Percentiles rank a stretch among this genome's conserved stretches.
Conservation (phyloP, 2,797 vertebrate species). For the Lutjanus argentimaculatus region DNA sequence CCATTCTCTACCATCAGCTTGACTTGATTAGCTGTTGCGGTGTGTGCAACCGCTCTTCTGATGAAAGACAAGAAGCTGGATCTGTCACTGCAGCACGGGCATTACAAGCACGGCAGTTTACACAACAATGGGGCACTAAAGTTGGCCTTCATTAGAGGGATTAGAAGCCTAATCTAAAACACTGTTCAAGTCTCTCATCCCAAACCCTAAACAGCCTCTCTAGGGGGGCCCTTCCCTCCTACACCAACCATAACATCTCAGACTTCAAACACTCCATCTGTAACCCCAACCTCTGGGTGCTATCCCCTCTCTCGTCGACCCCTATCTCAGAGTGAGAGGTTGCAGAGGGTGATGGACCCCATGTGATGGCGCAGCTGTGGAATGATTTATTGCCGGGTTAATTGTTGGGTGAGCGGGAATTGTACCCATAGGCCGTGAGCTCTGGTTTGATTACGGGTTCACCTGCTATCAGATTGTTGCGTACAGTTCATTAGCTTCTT, state of each 20-base stretch:
- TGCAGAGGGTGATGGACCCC: slow-evolving; percentile 64
- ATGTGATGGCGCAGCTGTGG: slow-evolving; percentile 76
- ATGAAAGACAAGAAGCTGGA: slow-evolving; percentile 78
- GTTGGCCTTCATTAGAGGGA: slow-evolving; percentile 79
- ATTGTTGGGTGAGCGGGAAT: slow-evolving; percentile 75
- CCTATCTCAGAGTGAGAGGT: slow-evolving; percentile 57
- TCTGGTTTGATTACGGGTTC: slow-evolving; percentile 73
- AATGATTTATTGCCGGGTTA: slow-evolving; percentile 80
- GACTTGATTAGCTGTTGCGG: slow-evolving; percentile 71
- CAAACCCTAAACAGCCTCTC: slow-evolving; percentile 74
- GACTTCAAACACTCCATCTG: slow-evolving; percentile 82
- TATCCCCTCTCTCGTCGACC: slow-evolving; percentile 70
- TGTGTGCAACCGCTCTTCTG: slow-evolving; percentile 53
- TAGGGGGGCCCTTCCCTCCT: slow-evolving; percentile 54
- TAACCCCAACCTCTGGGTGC: slow-evolving; percentile 76
- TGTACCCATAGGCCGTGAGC: slow-evolving; percentile 60
- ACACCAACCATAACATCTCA: slow-evolving; percentile 74
- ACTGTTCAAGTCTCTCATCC: slow-evolving; percentile 71
- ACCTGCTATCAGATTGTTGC: slow-evolving; percentile 76
- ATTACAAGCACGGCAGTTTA: slow-evolving; percentile 72
- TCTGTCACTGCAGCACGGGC: slow-evolving; percentile 64
- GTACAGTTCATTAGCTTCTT: slow-evolving; percentile 70
- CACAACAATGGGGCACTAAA: slow-evolving; percentile 67
- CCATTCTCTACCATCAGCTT: slow-evolving; percentile 60
- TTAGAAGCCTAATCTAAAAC: slow-evolving; percentile 79